These are phyloP conservation scores for Ochropacha duplaris DNA, from an alignment of 2,888 invertebrate species.

Conservation along the genomic window DNA sequence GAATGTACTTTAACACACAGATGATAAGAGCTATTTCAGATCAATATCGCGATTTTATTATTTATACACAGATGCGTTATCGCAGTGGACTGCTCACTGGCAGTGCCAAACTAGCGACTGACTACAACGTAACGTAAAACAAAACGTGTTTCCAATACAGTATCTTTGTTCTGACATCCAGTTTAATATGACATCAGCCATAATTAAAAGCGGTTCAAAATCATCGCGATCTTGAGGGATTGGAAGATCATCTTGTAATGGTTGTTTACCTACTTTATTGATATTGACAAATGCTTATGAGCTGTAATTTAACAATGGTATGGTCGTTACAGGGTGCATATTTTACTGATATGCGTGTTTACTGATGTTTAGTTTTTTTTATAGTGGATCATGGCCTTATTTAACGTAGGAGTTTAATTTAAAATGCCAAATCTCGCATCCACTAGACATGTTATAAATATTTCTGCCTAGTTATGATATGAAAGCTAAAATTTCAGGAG, in stretches of 20 bases:
- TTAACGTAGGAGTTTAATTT: no score
- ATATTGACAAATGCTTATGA: neutral
- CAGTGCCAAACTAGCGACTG: constrained; percentile 73
- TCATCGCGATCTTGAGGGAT: neutral
- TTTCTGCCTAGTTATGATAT: neutral
- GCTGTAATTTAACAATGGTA: neutral
- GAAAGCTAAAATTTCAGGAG: neutral
- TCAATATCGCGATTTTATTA: constrained; percentile 5
- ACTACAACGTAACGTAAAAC: constrained; percentile 11
- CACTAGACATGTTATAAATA: neutral
- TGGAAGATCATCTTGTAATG: neutral
- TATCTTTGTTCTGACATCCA: neutral
- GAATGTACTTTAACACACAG: constrained; percentile 21
- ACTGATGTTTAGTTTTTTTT: neutral
- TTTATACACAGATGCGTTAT: constrained; percentile 20
- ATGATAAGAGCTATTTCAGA: constrained; percentile 10
- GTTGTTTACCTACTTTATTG: neutral
- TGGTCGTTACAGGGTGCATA: neutral
- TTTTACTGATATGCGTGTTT: neutral
- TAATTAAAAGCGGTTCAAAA: neutral
- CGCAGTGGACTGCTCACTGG: constrained; percentile 79
- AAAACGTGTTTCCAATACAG: neutral
- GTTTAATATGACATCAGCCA: neutral
- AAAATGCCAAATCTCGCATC: neutral
- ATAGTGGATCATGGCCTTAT: no score